Evolutionary conservation across 2,797 vertebrate species (phyloP), one percentile per base, ranked within the genome.

Genomic region (Mastacembelus armatus): DNA sequence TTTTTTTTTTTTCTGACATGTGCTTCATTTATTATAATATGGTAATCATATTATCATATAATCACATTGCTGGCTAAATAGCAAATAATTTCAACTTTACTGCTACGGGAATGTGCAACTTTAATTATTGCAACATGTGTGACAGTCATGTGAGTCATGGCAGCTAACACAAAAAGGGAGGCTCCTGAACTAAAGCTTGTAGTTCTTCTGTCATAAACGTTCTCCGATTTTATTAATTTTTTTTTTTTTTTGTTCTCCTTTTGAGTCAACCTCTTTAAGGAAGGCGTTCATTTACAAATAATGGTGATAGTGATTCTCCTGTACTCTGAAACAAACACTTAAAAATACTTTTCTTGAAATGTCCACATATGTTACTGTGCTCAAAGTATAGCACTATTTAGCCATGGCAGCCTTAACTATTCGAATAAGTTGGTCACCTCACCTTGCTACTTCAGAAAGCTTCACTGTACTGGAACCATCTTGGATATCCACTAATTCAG

Each of bases 351-450:
- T n/a, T n/a, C n/a, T n/a, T n/a, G n/a, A n/a, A n/a, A n/a, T n/a
- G n/a, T n/a, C n/a, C n/a, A n/a, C n/a, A n/a, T n/a, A n/a, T n/a
- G n/a, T n/a, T n/a, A n/a, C n/a, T n/a, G n/a, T n/a, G n/a, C n/a
- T n/a, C n/a, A n/a, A n/a, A n/a, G n/a, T n/a, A n/a, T n/a, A n/a
- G n/a, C n/a, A n/a, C n/a, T n/a, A n/a, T 21, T 29, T 29, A 22
- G 14, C 15, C 10, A 19, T 11, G 11, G 5, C 9, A 27, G 45
- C 26, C 70, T 77, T 81, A 84, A 77, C 77, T 72, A 33, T 15
- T 77, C 2, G 39, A 35, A 35, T 10, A 24, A 52, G 33, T 18
- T 7, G 16, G 33, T 65, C 18, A 0, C n/a, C 26, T 58, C 52
- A 8, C 5, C 10, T 9, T 32, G 43, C 6, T 15, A 7, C 15